Percentiles rank a stretch among this genome's conserved stretches.
Evolutionary conservation across 2,888 invertebrate genomes (phyloP).

Genomic region (Chorisops tibialis): DNA sequence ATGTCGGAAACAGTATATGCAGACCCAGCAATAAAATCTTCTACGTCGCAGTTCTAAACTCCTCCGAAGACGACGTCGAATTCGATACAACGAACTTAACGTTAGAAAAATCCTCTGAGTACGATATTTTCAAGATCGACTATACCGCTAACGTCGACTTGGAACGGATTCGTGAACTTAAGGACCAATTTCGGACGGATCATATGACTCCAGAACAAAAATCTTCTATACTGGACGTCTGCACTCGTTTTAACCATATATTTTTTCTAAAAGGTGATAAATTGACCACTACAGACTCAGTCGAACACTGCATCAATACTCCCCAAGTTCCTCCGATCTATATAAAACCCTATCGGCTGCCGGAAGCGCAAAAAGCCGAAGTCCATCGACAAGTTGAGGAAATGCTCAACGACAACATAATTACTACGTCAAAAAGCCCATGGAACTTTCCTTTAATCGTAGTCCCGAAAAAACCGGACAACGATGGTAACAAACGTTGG

Average conservation of each 20-base stretch:
- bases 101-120: no score
- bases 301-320: constrained; percentile 4
- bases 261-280: constrained; percentile 3
- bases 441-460: no score
- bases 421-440: constrained; percentile 37
- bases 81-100: no score
- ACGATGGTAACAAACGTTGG: constrained; percentile 39
- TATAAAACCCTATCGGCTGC: constrained; percentile 24
- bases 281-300: constrained; percentile 2
- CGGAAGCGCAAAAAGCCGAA: constrained; percentile 27
- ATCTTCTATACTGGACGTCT: neutral
- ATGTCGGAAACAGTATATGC: no score
- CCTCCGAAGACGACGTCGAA: no score
- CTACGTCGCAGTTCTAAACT: no score
- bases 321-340: constrained; percentile 9
- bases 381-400: constrained; percentile 37
- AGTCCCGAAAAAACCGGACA: constrained; percentile 43
- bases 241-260: constrained; percentile 1
- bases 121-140: no score
- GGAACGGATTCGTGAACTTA: no score
- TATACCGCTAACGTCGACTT: no score
- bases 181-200: no score
- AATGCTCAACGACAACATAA: constrained; percentile 40
- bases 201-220: constrained; percentile 9
- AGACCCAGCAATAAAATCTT: no score